These are phyloP conservation scores for Symphodus melops DNA, from an alignment of 2,113 vertebrate genomes.

Conservation along the genomic window DNA sequence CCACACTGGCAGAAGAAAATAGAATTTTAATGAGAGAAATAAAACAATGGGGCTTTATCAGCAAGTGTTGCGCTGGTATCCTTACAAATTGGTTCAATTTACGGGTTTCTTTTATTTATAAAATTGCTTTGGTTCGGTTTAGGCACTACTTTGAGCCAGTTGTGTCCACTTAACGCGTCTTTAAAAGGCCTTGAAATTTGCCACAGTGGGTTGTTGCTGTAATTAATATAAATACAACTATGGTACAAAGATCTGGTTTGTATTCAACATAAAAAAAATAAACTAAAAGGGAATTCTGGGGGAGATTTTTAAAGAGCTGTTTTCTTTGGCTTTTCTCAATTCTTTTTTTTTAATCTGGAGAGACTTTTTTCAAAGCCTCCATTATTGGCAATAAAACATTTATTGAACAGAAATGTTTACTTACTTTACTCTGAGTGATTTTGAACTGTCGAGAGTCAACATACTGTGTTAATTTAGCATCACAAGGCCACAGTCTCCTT, in stretches of 20 bases:
- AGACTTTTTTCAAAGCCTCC: not conserved
- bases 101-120: not conserved
- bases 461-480: not conserved
- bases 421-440: no score
- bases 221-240: constrained; percentile 8
- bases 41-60: not conserved
- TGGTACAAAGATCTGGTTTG: not conserved
- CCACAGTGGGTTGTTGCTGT: not conserved
- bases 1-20: not conserved
- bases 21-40: not conserved
- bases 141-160: not conserved
- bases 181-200: not conserved
- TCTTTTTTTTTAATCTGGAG: not conserved
- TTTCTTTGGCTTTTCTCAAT: not conserved
- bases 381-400: not conserved
- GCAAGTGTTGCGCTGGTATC: not conserved
- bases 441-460: not conserved
- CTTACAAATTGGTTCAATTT: not conserved
- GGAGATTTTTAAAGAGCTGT: not conserved
- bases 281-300: not conserved
- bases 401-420: not conserved
- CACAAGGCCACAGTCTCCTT: no score
- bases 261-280: not conserved
- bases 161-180: not conserved
- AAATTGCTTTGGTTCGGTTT: not conserved